These are phyloP conservation scores for Pseudopleuronectes americanus DNA, from an alignment of 2,797 vertebrate species.

Conservation along the genomic window DNA sequence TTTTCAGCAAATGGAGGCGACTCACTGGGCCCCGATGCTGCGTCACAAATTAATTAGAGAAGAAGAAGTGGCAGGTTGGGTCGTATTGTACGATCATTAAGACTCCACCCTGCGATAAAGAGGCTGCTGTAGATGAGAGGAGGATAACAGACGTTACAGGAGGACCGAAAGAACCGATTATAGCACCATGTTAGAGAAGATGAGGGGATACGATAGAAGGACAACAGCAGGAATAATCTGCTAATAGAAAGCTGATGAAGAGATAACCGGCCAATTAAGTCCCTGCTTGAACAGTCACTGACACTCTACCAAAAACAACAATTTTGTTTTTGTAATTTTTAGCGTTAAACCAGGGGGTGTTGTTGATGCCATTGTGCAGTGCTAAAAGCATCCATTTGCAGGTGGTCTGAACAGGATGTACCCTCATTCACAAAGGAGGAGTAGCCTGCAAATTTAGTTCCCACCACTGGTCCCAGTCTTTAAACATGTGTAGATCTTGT, in stretches of 20 bases:
- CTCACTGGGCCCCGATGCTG: conserved; percentile 40
- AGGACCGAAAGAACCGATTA: conserved; percentile 52
- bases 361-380: not conserved
- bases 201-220: conserved; percentile 59
- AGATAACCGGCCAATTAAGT: conserved; percentile 74
- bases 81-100: conserved; percentile 35
- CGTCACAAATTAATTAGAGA: conserved; percentile 67
- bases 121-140: conserved; percentile 57
- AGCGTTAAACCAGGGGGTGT: not conserved
- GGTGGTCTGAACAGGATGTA: conserved; percentile 2
- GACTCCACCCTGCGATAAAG: conserved; percentile 46
- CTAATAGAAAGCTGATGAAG: conserved; percentile 74
- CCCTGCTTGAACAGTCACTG: conserved; percentile 41
- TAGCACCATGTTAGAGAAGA: conserved; percentile 51
- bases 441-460: not conserved
- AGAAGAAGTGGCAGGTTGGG: conserved; percentile 38
- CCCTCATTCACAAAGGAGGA: conserved; percentile 1
- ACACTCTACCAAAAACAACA: not conserved
- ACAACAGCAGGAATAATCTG: conserved; percentile 71
- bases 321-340: conserved; percentile 1
- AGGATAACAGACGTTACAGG: conserved; percentile 46
- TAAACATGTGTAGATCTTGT: too few species aligned
- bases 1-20: conserved; percentile 67
- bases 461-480: not conserved
- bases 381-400: conserved; percentile 29